A percentile compares a stretch with the other conserved stretches of the same genome.
Evolutionary conservation across 2,888 invertebrate species (phyloP).

Genomic region (Melinopterus prodromus): DNA sequence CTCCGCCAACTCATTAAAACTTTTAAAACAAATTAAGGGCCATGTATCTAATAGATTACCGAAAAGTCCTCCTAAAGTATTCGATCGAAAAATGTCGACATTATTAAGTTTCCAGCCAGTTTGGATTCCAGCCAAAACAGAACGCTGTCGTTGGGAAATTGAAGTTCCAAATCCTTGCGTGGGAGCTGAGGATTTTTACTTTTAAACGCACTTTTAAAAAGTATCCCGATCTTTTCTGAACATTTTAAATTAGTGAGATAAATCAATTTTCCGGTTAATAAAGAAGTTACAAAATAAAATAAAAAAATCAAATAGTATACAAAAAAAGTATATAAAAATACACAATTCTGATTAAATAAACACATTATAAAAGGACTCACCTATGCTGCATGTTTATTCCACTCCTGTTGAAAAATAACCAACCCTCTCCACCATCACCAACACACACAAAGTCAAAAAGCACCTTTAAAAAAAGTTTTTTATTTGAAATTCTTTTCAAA

Average conservation of each 20-base stretch:
- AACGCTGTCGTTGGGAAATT: background rate
- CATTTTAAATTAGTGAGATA: no score
- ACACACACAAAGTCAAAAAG: background rate
- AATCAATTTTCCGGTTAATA: no score
- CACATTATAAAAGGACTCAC: background rate
- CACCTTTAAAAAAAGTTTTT: background rate
- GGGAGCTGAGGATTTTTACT: no score
- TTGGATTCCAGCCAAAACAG: background rate
- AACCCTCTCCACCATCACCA: background rate
- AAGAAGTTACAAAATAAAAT: no score
- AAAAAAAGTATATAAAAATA: no score
- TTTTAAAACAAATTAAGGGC: background rate
- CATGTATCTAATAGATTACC: background rate
- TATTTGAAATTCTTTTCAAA: background rate
- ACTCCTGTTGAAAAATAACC: background rate
- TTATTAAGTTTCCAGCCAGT: background rate
- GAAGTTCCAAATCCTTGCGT: background rate
- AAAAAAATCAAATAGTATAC: no score
- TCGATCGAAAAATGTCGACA: background rate
- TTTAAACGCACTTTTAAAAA: background rate
- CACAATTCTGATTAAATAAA: background rate
- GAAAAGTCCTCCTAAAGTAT: background rate
- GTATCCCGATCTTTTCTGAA: background rate
- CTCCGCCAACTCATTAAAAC: background rate
- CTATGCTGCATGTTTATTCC: conserved; percentile 4